Conservation (phyloP, 2,113 vertebrate genomes). For the Sorex fumeus region DNA sequence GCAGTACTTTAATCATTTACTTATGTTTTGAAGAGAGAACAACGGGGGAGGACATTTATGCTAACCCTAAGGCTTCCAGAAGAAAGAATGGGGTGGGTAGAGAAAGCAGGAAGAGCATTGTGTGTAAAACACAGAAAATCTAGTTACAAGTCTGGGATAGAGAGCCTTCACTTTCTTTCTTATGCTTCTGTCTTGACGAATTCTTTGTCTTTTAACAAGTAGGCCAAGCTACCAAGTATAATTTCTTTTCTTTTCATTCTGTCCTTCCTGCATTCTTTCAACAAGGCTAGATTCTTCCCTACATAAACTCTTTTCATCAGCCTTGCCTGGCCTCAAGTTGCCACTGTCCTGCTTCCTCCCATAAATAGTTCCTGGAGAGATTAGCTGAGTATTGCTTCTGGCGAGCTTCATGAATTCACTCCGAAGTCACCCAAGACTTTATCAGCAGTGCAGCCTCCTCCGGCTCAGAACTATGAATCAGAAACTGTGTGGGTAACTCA, state of each 20-base stretch:
- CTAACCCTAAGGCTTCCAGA: not conserved
- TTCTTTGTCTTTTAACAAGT: not conserved
- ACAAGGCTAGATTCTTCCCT: not conserved
- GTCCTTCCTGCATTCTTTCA: not conserved
- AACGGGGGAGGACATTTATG: conserved; percentile 2
- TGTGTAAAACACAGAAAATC: not conserved
- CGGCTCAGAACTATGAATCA: not conserved
- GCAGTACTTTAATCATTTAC: not conserved
- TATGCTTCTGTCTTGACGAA: not conserved
- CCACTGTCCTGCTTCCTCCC: not conserved
- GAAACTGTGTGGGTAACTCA: not conserved
- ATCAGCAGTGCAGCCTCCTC: conserved; percentile 41
- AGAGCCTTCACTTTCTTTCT: too few species aligned
- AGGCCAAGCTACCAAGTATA: not conserved
- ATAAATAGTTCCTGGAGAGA: not conserved
- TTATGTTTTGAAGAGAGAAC: not conserved
- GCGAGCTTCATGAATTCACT: not conserved
- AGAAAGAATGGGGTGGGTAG: not conserved
- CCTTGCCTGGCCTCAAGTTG: not conserved
- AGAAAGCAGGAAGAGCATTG: conserved; percentile 27
- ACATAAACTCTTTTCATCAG: not conserved
- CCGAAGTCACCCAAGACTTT: not conserved
- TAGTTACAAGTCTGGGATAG: not conserved
- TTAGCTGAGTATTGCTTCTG: not conserved
- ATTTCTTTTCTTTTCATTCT: not conserved